Evolutionary conservation across 2,113 vertebrate genomes (phyloP).

Genomic region (Panurus biarmicus): DNA sequence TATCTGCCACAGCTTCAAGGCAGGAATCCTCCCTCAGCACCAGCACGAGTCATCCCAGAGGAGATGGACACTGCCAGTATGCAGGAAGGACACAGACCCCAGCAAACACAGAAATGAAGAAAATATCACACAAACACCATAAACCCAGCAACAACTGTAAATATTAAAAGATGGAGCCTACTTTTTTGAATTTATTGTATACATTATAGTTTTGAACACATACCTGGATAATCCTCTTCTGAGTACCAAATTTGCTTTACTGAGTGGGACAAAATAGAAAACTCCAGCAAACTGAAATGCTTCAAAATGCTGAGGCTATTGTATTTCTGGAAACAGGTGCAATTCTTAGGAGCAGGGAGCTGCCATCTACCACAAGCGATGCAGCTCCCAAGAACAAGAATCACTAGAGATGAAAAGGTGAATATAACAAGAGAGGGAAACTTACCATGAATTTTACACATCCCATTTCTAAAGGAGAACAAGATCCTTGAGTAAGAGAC

Average conservation of each 20-base stretch:
- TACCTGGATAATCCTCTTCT: neutral
- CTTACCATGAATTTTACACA: neutral
- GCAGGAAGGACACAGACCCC: neutral
- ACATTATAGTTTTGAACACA: neutral
- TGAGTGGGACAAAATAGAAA: neutral
- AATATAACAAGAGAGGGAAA: neutral
- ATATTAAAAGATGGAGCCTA: neutral
- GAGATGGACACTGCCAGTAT: neutral
- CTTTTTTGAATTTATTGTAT: neutral
- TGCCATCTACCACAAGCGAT: neutral
- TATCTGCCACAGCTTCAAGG: neutral
- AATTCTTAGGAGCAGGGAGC: neutral
- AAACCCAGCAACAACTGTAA: neutral
- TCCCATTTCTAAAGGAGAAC: neutral
- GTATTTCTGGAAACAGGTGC: neutral
- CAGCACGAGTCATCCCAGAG: neutral
- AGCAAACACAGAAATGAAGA: neutral
- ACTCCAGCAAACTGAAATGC: neutral
- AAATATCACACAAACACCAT: neutral
- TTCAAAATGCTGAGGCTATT: neutral
- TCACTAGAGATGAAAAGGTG: neutral
- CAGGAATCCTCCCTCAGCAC: neutral
- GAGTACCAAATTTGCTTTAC: neutral
- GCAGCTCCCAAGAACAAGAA: neutral
- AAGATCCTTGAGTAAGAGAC: neutral